Evolutionary conservation across 2,113 vertebrate species (phyloP).

Genomic region (Pelmatolapia mariae): DNA sequence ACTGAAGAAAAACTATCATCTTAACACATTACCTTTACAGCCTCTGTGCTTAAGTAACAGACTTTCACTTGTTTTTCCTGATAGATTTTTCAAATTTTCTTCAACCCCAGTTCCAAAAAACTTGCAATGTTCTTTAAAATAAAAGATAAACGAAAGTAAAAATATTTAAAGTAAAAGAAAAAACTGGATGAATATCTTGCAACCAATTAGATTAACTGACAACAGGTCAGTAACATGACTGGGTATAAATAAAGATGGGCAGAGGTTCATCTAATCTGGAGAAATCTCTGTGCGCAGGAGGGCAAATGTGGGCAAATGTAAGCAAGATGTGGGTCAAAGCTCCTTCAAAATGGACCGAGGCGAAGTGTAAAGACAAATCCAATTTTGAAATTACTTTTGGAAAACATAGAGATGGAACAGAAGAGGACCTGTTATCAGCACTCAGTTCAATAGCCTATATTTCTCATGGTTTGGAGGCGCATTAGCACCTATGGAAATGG

Average conservation of each 20-base stretch:
- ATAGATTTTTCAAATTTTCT: not conserved
- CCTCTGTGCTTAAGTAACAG: not conserved
- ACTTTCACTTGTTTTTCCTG: not conserved
- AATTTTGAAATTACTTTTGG: not conserved
- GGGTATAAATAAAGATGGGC: not conserved
- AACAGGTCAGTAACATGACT: not conserved
- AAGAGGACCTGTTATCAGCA: not conserved
- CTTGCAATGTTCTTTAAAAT: not conserved
- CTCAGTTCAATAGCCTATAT: fast-evolving
- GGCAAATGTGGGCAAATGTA: not conserved
- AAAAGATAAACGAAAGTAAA: not conserved
- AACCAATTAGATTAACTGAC: not conserved
- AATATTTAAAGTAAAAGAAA: not conserved
- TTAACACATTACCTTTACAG: not conserved
- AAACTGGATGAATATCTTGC: not conserved
- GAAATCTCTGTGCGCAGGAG: not conserved
- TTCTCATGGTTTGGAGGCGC: not conserved
- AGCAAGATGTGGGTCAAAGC: not conserved
- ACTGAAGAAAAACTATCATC: not conserved
- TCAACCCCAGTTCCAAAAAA: not conserved
- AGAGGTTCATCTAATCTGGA: not conserved
- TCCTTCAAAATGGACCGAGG: not conserved
- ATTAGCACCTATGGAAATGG: not conserved
- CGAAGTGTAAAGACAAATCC: not conserved
- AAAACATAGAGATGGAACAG: not conserved